These are phyloP conservation scores for Pogona vitticeps DNA, from an alignment of 2,113 vertebrate genomes.

Conservation along the genomic window DNA sequence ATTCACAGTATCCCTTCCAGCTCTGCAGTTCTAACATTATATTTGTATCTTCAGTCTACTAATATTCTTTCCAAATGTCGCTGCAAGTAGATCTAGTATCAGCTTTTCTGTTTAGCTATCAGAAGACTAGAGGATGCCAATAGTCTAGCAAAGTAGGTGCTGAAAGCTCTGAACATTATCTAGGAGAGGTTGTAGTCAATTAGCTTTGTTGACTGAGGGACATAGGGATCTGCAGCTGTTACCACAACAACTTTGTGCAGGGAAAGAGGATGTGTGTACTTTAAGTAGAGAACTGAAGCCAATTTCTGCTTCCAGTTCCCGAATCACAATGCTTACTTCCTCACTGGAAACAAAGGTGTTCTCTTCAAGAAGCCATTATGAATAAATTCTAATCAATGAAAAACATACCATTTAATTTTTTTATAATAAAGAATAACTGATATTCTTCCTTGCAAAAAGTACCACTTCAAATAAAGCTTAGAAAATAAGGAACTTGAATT, in stretches of 20 bases:
- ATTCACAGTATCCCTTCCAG: no score
- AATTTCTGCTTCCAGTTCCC: background rate
- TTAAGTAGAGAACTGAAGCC: background rate
- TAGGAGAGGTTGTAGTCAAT: background rate
- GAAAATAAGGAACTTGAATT: background rate
- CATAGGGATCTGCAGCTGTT: background rate
- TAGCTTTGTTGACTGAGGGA: background rate
- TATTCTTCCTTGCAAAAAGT: background rate
- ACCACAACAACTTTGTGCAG: background rate
- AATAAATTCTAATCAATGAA: background rate
- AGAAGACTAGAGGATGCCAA: background rate
- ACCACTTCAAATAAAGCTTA: background rate
- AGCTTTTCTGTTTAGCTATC: background rate
- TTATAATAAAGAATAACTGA: no score
- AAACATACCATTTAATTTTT: background rate
- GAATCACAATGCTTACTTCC: background rate
- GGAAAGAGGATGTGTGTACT: background rate
- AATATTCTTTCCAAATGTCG: background rate
- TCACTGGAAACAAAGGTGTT: background rate
- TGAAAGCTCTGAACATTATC: background rate
- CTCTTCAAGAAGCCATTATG: background rate
- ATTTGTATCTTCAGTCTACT: background rate
- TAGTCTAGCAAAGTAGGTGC: background rate
- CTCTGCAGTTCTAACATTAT: no score
- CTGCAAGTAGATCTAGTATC: background rate